Conservation (phyloP, 2,797 vertebrate species). For the Pseudocheirus occidentalis region DNA sequence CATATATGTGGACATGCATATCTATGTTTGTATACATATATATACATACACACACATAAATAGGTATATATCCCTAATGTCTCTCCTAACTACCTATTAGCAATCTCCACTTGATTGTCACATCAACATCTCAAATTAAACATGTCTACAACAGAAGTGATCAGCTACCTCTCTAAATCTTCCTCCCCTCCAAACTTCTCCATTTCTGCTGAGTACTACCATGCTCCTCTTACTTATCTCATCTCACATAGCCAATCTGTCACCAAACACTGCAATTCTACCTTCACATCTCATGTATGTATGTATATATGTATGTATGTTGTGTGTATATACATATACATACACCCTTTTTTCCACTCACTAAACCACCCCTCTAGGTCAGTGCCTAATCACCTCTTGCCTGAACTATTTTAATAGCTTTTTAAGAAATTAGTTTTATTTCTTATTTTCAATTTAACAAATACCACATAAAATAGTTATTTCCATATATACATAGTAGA, state of each 20-base stretch:
- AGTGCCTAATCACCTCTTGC: background rate
- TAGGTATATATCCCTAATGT: background rate
- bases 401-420: background rate
- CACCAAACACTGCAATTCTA: background rate
- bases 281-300: background rate
- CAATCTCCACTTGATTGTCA: background rate
- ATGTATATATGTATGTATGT: no score
- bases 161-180: background rate
- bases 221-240: background rate
- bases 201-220: background rate
- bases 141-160: background rate
- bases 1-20: no score
- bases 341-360: background rate
- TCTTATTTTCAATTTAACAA: background rate
- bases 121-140: background rate
- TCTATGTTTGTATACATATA: no score
- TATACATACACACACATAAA: background rate
- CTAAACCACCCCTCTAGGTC: background rate
- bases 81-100: background rate
- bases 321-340: no score
- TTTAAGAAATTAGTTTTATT: background rate
- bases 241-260: background rate
- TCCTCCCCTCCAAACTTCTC: background rate
- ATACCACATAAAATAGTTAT: background rate
- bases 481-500: background rate